Conservation (phyloP, 2,888 invertebrate genomes). For the Dryomyza anilis region DNA sequence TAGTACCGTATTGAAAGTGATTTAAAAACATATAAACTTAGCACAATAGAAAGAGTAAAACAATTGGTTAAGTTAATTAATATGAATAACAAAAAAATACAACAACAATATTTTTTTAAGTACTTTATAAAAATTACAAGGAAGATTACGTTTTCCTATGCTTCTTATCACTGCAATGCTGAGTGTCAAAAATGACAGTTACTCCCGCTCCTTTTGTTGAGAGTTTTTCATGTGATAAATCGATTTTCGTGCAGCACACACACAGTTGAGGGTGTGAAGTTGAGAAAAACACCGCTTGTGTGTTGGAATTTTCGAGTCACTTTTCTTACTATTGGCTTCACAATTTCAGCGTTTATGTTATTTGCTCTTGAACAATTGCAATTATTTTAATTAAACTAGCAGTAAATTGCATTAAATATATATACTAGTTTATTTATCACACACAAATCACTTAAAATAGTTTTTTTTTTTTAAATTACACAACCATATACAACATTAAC, state of each 20-base stretch:
- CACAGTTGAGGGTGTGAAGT: neutral
- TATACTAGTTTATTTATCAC: no score
- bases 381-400: no score
- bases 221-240: conserved; percentile 25
- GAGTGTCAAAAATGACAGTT: conserved; percentile 13
- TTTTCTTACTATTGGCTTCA: neutral
- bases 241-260: conserved; percentile 29
- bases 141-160: conserved; percentile 3
- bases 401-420: no score
- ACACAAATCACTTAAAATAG: no score
- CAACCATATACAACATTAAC: neutral
- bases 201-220: conserved; percentile 38
- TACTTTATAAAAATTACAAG: neutral
- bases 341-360: neutral
- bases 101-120: no score
- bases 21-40: no score
- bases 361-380: neutral
- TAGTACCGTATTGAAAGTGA: no score
- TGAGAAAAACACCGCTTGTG: conserved; percentile 20
- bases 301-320: conserved; percentile 12
- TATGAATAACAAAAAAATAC: no score
- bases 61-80: no score
- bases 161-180: neutral
- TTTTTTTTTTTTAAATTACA: neutral
- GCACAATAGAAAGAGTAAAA: no score